Evolutionary conservation across 2,888 invertebrate species (phyloP), one percentile per base, ranked within the genome.

Genomic region (Pomacea canaliculata): DNA sequence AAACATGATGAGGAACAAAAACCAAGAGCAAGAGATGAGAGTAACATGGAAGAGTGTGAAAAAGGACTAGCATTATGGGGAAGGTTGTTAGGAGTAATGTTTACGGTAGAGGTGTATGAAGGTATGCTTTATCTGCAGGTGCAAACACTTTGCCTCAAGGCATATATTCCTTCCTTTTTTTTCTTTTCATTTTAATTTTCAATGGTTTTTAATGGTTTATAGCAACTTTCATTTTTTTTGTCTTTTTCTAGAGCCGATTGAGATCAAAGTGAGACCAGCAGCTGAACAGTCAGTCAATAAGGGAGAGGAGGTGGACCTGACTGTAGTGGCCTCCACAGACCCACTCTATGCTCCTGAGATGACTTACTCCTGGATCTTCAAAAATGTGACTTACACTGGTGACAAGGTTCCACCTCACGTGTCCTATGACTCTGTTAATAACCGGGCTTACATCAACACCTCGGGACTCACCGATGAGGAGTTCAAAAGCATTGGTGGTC

Each of bases 391-490:
- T 16, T 79, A 73, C n/a, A n/a, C 63, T 16, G 63, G 18, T 3
- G 16, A 1, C 8, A 37, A 76, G 9, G 4, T 18, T 12, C 79
- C 79, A 1, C 75, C 78, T 7, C 23, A 70, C 37, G 71, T 81
- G 48, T 23, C 4, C 13, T 78, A 76, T 66, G 62, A 79, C 63
- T 27, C 56, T 10, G 37, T 7, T 13, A 78, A 76, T 46, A 23
- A 59, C 18, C 19, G 56, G 59, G 78, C 80, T 2, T 78, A 51
- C 67, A 80, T 82, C 77, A 79, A 80, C 77, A 82, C 81, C 49
- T 66, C 71, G 2, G 67, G 8, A 19, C 66, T 80, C 27, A 72
- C 75, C 1, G 56, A 76, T 5, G 78, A 69, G 7, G 71, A 79
- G 37, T 79, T 79, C 66, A 56, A 48, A 3, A 62, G 13, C 1